These are phyloP conservation scores for Podarcis raffonei DNA, from an alignment of 2,113 vertebrate genomes.

Conservation along the genomic window DNA sequence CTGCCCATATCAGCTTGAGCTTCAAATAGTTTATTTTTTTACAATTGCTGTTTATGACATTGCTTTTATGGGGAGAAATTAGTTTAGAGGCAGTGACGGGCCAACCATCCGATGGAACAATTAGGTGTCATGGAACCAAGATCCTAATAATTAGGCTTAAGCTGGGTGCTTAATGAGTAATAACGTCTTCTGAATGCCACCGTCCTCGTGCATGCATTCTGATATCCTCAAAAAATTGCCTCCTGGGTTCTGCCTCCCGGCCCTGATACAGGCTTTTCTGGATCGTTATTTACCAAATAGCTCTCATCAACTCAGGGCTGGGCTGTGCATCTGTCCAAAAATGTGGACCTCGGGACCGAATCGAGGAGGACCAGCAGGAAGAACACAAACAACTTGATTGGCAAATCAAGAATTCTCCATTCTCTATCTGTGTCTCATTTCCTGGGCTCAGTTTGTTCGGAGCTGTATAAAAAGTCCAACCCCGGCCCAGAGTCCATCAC, in stretches of 20 bases:
- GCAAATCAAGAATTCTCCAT: slow-evolving; percentile 3
- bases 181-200: background rate
- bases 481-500: background rate
- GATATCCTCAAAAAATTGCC: background rate
- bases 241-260: background rate
- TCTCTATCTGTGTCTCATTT: slow-evolving; percentile 3
- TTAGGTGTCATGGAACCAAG: background rate
- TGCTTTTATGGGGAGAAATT: background rate
- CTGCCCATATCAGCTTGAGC: background rate
- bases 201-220: background rate
- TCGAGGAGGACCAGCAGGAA: background rate
- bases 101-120: background rate
- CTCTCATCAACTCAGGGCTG: background rate
- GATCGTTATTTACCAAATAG: background rate
- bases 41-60: background rate
- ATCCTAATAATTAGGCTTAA: background rate
- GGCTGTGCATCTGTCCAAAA: background rate
- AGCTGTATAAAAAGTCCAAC: background rate
- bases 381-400: background rate
- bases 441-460: background rate
- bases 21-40: background rate
- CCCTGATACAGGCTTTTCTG: background rate
- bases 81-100: background rate
- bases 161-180: background rate
- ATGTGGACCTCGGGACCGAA: background rate